phyloP scores from a whole-genome alignment of 2,797 vertebrate genomes.

The Luscinia luscinia region DNA sequence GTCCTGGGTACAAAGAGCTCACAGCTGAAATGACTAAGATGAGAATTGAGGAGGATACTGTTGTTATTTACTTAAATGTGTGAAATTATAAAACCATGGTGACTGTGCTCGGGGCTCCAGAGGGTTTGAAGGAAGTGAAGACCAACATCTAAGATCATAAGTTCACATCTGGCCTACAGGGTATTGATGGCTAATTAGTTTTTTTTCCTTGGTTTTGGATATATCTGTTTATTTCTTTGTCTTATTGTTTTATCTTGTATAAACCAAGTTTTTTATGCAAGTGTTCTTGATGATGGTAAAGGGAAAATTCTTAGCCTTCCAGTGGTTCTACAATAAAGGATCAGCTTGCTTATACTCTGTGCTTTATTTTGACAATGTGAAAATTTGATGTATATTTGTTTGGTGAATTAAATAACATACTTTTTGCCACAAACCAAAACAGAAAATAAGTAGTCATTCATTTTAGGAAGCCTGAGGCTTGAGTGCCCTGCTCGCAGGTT shows the following conservation, averaged over 20 bases:
- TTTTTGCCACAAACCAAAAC: neutral
- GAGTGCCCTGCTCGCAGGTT: neutral
- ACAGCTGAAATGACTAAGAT: neutral
- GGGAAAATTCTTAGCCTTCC: neutral
- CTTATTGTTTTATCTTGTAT: neutral
- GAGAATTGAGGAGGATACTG: neutral
- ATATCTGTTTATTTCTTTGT: neutral
- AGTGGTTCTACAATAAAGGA: neutral
- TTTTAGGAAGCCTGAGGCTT: neutral
- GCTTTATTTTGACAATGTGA: neutral
- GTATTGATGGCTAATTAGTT: neutral
- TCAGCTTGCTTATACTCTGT: neutral
- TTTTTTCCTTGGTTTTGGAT: neutral
- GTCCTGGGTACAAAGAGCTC: neutral
- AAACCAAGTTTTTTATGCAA: neutral
- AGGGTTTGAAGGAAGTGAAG: neutral
- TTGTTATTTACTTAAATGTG: neutral
- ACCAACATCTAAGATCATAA: neutral
- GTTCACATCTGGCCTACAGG: neutral
- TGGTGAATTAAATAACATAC: rapidly evolving
- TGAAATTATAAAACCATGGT: neutral
- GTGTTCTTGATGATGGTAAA: neutral
- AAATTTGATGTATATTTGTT: neutral
- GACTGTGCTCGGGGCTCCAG: neutral
- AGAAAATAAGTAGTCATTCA: rapidly evolving